Evolutionary conservation across 53 echinoderm and acorn worm species (phyloP).

Genomic region (Zoroaster sp.): DNA sequence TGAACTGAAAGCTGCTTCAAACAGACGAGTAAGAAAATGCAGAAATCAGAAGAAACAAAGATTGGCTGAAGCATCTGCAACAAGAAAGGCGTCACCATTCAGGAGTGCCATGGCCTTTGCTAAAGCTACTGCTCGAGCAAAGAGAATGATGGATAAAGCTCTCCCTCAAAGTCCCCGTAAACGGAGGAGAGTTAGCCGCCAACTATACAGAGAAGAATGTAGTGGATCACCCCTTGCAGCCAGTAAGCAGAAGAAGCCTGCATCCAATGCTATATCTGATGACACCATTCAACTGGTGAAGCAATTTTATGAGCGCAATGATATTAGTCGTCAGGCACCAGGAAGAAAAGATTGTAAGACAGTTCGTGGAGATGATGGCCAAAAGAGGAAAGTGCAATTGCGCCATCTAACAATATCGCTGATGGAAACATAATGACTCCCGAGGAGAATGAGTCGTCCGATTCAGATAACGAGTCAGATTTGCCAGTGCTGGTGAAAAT

Average conservation of each 20-base stretch:
- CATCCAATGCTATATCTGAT: background rate
- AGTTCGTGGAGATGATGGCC: background rate
- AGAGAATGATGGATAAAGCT: slow-evolving; percentile 13
- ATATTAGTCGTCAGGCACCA: slow-evolving; percentile 39
- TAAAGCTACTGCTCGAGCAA: slow-evolving; percentile 46
- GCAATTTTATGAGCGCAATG: slow-evolving; percentile 22
- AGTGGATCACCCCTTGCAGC: background rate
- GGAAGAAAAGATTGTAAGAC: slow-evolving; percentile 24
- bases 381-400: slow-evolving; percentile 32
- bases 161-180: slow-evolving; percentile 9
- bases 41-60: slow-evolving; percentile 13
- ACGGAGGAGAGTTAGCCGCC: background rate
- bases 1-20: background rate
- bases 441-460: too few relatives aligned
- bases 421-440: slow-evolving; percentile 42
- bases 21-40: background rate
- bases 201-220: background rate
- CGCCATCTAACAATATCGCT: background rate
- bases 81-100: slow-evolving; percentile 8
- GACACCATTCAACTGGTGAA: background rate
- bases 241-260: slow-evolving; percentile 2
- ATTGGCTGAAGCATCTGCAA: background rate
- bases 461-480: too few relatives aligned
- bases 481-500: too few relatives aligned
- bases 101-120: background rate